phyloP scores from a whole-genome alignment of 2,888 invertebrate species.

The Chloroclysta siterata region DNA sequence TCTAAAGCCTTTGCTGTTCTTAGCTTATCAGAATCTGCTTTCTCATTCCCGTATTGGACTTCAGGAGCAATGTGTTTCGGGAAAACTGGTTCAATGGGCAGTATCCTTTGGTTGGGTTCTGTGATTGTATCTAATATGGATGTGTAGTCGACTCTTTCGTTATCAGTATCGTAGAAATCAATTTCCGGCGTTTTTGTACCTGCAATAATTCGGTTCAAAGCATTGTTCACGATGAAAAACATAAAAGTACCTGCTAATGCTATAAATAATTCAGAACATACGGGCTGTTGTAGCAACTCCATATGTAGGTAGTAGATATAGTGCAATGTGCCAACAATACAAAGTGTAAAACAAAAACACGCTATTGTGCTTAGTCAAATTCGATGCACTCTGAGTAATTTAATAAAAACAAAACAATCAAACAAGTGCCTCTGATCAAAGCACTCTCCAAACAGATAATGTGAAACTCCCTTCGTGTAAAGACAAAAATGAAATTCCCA shows the following conservation, averaged over 20 bases:
- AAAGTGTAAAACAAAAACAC: slow-evolving; percentile 1
- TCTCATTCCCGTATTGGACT: slow-evolving; percentile 82
- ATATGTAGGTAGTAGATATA: not conserved
- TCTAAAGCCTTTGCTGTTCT: slow-evolving; percentile 66
- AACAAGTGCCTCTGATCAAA: not conserved
- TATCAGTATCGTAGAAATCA: slow-evolving; percentile 74
- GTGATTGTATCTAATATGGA: slow-evolving; percentile 53
- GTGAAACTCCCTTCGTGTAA: not conserved
- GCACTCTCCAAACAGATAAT: slow-evolving; percentile 1
- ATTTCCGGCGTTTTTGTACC: slow-evolving; percentile 77
- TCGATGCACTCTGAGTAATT: not conserved
- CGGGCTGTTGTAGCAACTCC: slow-evolving; percentile 1
- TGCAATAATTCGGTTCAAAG: slow-evolving; percentile 59
- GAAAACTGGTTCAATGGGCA: slow-evolving; percentile 71
- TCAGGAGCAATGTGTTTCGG: slow-evolving; percentile 77
- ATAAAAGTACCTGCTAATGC: not conserved
- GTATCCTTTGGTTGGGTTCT: slow-evolving; percentile 55
- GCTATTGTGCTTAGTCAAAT: slow-evolving; percentile 2
- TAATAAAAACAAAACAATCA: not conserved
- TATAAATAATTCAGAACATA: not conserved
- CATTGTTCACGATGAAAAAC: slow-evolving; percentile 37
- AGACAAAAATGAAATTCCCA: not conserved
- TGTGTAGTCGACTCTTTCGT: slow-evolving; percentile 56
- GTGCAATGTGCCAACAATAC: slow-evolving; percentile 12
- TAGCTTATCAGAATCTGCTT: slow-evolving; percentile 67